Conservation (phyloP, 2,797 vertebrate genomes). For the Liparis tanakae region DNA sequence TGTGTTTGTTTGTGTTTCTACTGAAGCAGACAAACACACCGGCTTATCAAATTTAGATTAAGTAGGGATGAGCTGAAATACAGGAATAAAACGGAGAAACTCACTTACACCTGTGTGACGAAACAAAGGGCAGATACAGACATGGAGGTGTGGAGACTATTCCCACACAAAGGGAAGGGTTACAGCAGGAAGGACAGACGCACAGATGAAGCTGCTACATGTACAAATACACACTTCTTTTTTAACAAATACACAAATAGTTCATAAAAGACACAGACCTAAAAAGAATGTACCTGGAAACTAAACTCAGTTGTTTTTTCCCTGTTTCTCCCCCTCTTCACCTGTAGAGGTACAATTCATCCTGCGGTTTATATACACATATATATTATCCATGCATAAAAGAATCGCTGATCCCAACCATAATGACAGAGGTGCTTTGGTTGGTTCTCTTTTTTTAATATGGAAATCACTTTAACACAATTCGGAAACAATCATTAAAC, state of each 20-base stretch:
- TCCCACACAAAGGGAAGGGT: constrained; percentile 44
- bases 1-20: constrained; percentile 55
- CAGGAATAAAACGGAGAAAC: constrained; percentile 33
- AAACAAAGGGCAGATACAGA: constrained; percentile 43
- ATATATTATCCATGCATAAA: constrained; percentile 86
- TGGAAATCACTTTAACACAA: constrained; percentile 81
- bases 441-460: constrained; percentile 75
- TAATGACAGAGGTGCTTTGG: constrained; percentile 73
- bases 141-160: constrained; percentile 23
- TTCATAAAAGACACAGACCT: constrained; percentile 59
- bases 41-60: constrained; percentile 47
- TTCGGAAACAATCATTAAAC: constrained; percentile 73
- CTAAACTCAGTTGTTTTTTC: constrained; percentile 42
- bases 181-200: constrained; percentile 47
- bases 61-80: constrained; percentile 44
- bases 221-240: constrained; percentile 56
- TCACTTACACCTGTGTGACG: constrained; percentile 41
- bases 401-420: constrained; percentile 75
- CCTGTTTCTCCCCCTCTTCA: constrained; percentile 68
- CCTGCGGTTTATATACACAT: constrained; percentile 83
- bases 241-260: constrained; percentile 69
- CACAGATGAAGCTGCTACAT: constrained; percentile 55
- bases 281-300: constrained; percentile 56
- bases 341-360: constrained; percentile 76
- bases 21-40: constrained; percentile 57